Evolutionary conservation across 2,113 vertebrate genomes (phyloP), one percentile per base, ranked within the genome.

Genomic region (Notarius quadriscutis): DNA sequence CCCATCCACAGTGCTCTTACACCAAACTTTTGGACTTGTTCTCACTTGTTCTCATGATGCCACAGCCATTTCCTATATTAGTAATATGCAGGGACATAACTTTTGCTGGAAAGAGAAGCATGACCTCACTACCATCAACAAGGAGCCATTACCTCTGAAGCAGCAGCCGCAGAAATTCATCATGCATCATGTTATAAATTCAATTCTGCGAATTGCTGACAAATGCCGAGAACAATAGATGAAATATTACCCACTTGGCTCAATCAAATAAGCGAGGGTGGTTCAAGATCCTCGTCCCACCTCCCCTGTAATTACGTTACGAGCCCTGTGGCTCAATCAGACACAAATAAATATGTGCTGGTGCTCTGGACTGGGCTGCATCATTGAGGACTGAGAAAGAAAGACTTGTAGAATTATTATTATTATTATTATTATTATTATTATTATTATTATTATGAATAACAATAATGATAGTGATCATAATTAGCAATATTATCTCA

Each of bases 161-260:
- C 91, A 81, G 89, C 75, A 84, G 41, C 41, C 41, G 85, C 90
- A 78, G 62, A 92, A 93, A 95, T 94, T 93, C 90, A 94, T 95
- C 93, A 94, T 93, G 87, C 41, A 85, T 92, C 53, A 89, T 91
- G 91, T 91, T 94, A 93, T 93, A 93, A 95, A 96, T 95, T 94
- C 93, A 95, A 95, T 95, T 95, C 93, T 90, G 92, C 79, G 91
- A 95, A 95, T 95, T 95, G 94, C 93, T 92, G 89, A 93, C 91
- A 93, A 94, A 93, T 93, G 94, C 93, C 89, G 81, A 95, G 93
- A 95, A 95, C 95, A 95, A 95, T 94, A 93, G 93, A 95, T 95
- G 95, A 96, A 94, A 93, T 95, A 96, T 94, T 93, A 89, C 92
- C 93, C 93, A 94, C 94, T 96, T 95, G 94, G 92, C 93, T 94